phyloP scores from a whole-genome alignment of 1,140 invertebrate genomes.

The Chironomus striatipennis region DNA sequence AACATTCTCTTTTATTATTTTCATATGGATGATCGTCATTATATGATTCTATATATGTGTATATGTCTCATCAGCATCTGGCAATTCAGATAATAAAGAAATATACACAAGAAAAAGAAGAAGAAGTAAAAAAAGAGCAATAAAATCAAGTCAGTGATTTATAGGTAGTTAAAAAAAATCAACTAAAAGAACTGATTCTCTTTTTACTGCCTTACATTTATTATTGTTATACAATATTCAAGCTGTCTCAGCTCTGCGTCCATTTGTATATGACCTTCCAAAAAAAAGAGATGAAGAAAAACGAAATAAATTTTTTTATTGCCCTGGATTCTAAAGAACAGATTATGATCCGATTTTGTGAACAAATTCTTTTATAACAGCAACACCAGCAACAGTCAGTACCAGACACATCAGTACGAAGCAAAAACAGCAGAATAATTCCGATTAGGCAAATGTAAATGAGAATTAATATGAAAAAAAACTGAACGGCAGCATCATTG shows the following conservation, averaged over 20 bases:
- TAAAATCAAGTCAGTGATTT: conserved; percentile 13
- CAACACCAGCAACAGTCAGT: too few relatives aligned
- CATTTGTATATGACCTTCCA: background rate
- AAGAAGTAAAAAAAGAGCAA: background rate
- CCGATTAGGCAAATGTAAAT: too few relatives aligned
- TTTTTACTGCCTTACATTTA: conserved; percentile 13
- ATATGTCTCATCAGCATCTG: conserved; percentile 10
- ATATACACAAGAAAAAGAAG: background rate
- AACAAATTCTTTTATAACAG: too few relatives aligned
- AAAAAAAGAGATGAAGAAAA: background rate
- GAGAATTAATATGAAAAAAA: background rate
- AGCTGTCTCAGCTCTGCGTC: background rate
- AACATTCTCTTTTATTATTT: conserved; percentile 9
- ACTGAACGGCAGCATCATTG: background rate
- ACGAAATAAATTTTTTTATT: too few relatives aligned
- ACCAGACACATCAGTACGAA: too few relatives aligned
- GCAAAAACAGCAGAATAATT: too few relatives aligned
- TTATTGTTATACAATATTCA: background rate
- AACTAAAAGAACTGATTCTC: background rate
- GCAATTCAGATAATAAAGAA: background rate
- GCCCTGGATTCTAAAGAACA: too few relatives aligned
- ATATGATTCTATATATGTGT: too few relatives aligned
- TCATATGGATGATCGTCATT: background rate
- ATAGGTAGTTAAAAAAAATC: conserved; percentile 14
- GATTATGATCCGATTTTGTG: too few relatives aligned